Base-by-base conservation (phyloP, 30 jellyfish, hydroid and myxozoan species). In the Chrysaora quinquecirrha region DNA sequence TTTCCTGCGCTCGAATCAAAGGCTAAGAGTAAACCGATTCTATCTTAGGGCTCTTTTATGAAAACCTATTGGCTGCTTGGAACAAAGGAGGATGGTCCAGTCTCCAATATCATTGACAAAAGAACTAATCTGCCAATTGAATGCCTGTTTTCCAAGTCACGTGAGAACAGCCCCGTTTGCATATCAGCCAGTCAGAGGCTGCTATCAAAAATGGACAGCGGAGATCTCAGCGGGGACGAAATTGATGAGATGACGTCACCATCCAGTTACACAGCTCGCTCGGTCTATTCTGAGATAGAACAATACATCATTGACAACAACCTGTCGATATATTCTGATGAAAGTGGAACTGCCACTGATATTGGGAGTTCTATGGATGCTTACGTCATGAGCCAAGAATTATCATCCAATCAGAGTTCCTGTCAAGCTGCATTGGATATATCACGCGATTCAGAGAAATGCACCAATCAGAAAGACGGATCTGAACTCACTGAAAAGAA, bases 11-110 rank as follows among this genome's bases (percentile, higher is more conserved):
- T n/a, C n/a, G n/a, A n/a, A n/a, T n/a, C n/a, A n/a, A n/a, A n/a
- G n/a, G n/a, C n/a, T n/a, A n/a, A n/a, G n/a, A n/a, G n/a, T n/a
- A n/a, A n/a, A n/a, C n/a, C n/a, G n/a, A n/a, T n/a, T n/a, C n/a
- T n/a, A n/a, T n/a, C n/a, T n/a, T 31, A 68, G 58, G 92, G 80
- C 22, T 14, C 28, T 31, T 23, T 48, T 20, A 82, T 82, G 31
- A 82, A 56, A 34, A 82, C 92, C 49, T 73, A 82, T 71, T 82
- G 92, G 92, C 82, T 82, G 28, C 33, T 67, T 68, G 92, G 92
- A 49, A 47, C 34, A 50, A 63, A 69, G 11, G 85, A 23, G 11
- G 63, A 19, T 7, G 0, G 78, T 19, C 23, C 78, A 43, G 16
- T 31, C 60, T 16, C 60, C 19, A 23, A 66, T 58, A 52, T 52